Base-by-base conservation (phyloP, 2,888 invertebrate species). In the Lissocephala sabroskyi region DNA sequence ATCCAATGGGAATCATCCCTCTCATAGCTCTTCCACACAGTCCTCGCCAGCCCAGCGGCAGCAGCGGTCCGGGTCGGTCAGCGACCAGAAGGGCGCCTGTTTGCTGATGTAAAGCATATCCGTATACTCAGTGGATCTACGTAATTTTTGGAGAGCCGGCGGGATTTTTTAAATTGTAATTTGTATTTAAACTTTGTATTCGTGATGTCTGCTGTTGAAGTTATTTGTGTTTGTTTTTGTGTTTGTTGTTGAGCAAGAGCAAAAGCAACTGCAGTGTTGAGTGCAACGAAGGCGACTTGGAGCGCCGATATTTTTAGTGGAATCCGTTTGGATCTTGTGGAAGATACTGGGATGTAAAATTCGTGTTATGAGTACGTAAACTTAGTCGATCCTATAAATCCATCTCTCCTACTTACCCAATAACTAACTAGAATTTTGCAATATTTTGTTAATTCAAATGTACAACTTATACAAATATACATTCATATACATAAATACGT, bases 371-470 rank as follows among this genome's bases (percentile, higher is more conserved):
- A n/a, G 54, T 54, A 53, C 66, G 59, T 64, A 68, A 62, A 50
- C n/a, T 50, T 54, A 63, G 76, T 65, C 52, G 53, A 61, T n/a
- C n/a, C n/a, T n/a, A n/a, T n/a, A n/a, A n/a, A n/a, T n/a, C n/a
- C n/a, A n/a, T n/a, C n/a, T n/a, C n/a, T n/a, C n/a, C n/a, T n/a
- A n/a, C n/a, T n/a, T n/a, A n/a, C n/a, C n/a, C n/a, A 65, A 74
- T 47, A 74, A 52, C 55, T 63, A 63, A 52, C 59, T 65, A 60
- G 68, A 50, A 75, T 65, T 74, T 75, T 76, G 75, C 67, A 74
- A 73, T 73, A 73, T 73, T 68, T 43, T 76, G 70, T 76, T 73
- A 68, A 73, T 65, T 61, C 58, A 59, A 76, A 54, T 56, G 56
- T 55, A 55, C 55, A 55, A 56, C 49, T 30, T 7, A 19, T 19